Evolutionary conservation across 2,113 vertebrate species (phyloP), one percentile per base, ranked within the genome.

Genomic region (Typhlomys cinereus): DNA sequence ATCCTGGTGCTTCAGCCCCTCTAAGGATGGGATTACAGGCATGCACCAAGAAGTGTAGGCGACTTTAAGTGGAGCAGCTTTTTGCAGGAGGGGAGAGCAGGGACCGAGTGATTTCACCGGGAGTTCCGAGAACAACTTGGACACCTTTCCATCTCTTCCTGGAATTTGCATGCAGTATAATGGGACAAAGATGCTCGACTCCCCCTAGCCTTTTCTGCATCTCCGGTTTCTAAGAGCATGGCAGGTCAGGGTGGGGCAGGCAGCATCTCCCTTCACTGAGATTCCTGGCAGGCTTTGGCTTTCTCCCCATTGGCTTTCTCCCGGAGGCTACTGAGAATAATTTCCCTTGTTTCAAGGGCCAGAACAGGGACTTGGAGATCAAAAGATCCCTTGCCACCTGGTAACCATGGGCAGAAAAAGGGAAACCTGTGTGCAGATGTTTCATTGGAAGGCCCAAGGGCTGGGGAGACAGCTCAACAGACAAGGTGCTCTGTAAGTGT

Each of bases 121-220:
- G 46, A 90, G n/a, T 67, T 95, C 64, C 20, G 18, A 50, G 48
- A 91, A 88, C 36, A 48, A 23, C 27, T 46, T 71, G 48, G 66
- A 79, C 25, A 41, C 36, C 52, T 89, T 69, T 71, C 84, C 52
- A 20, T n/a, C 67, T 96, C 73, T 95, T 93, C 92, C 66, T 20
- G 61, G 94, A 91, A 88, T 39, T 20, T 36, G 59, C 36, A 21
- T 57, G 21, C 1, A 10, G 66, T 34, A 23, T 41, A 59, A 71
- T 41, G 54, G 59, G 83, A 73, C 34, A 36, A 76, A 74, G 59
- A 79, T 70, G 79, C 39, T 81, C 10, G 1, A 4, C 34, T 23
- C 15, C 13, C 36, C 52, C 6, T n/a, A n/a, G 39, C 50, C 57
- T 91, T 29, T 54, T 31, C 48, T 59, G 39, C 50, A 59, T 93